Base-by-base conservation (phyloP, 2,888 invertebrate species). In the Chloromyia formosa region DNA sequence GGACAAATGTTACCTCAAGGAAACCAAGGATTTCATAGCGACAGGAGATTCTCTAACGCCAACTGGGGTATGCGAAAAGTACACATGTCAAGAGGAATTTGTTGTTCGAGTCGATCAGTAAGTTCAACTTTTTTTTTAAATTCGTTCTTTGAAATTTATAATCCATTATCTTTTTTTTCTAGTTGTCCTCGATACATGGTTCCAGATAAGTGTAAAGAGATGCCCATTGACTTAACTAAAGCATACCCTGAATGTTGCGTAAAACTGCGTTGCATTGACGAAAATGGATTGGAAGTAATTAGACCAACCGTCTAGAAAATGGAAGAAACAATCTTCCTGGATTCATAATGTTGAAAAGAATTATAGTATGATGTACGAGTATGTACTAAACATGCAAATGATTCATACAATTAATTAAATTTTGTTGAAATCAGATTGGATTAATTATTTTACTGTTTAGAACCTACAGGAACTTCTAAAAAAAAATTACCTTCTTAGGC, bases 221-320 rank as follows among this genome's bases (percentile, higher is more conserved):
- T 76, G 16, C 23, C 54, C 9, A n/a, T 18, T 12, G 73, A 76
- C 72, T 74, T 66, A n/a, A 49, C 66, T 18, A 45, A 76, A 72
- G 61, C 74, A 5, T 76, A 35, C 64, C 76, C 76, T 20, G 73
- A 74, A 14, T 76, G 85, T 83, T 83, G 82, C 81, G 75, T 74
- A 77, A 81, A 82, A 82, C 72, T 72, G 69, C 82, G 83, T 80
- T 85, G 85, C 81, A 40, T 42, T 5, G 58, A 71, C n/a, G 20
- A 35, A 16, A 20, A 56, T 18, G 71, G 71, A 5, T 40, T 12
- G 7, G 58, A 56, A 22, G 20, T 20, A 2, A 71, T 71, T 5
- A 23, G 71, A 16, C n/a, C 27, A 18, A 71, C 56, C 5, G 53
- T 56, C 20, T 61, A 35, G 14, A 1, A 12, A 16, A 54, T 54